Conservation (phyloP, 30 jellyfish, hydroid and myxozoan genomes). For the Clytia hemisphaerica region DNA sequence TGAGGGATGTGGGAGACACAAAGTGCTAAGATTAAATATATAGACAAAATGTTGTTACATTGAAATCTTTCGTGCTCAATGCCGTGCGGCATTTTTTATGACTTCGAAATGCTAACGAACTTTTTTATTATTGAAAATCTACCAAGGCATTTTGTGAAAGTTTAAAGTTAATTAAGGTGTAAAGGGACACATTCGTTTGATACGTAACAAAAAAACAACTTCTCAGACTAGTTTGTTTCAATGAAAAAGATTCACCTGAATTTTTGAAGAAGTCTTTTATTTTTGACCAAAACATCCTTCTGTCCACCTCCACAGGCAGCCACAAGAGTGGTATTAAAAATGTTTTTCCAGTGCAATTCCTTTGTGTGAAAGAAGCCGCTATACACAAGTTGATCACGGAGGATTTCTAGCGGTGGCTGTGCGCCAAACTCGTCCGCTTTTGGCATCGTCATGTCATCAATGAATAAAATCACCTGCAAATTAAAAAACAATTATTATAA, state of each 20-base stretch:
- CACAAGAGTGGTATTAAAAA: constrained; percentile 49
- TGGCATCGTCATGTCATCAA: constrained; percentile 80
- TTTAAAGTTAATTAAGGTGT: background rate
- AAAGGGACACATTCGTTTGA: background rate
- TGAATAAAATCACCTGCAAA: constrained; percentile 47
- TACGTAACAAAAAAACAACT: background rate
- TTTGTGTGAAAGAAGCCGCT: constrained; percentile 59
- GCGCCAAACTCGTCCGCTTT: constrained; percentile 64
- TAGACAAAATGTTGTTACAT: too few species aligned
- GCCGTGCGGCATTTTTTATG: too few species aligned
- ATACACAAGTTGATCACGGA: constrained; percentile 51
- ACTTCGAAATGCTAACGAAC: too few species aligned
- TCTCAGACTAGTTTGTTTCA: background rate
- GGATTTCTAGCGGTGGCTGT: constrained; percentile 70
- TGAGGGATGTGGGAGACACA: constrained; percentile 86
- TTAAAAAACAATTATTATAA: background rate
- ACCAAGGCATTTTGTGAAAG: too few species aligned
- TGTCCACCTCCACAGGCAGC: constrained; percentile 48
- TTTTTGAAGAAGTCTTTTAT: constrained; percentile 52
- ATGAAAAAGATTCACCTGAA: constrained; percentile 44
- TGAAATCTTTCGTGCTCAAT: too few species aligned
- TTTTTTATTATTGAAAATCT: too few species aligned
- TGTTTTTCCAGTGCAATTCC: constrained; percentile 47
- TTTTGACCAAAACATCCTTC: too few species aligned
- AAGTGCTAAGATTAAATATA: constrained; percentile 27